A percentile compares a stretch with the other conserved stretches of the same genome.
Evolutionary conservation across 1,140 invertebrate genomes (phyloP).

Genomic region (Platyura marginata): DNA sequence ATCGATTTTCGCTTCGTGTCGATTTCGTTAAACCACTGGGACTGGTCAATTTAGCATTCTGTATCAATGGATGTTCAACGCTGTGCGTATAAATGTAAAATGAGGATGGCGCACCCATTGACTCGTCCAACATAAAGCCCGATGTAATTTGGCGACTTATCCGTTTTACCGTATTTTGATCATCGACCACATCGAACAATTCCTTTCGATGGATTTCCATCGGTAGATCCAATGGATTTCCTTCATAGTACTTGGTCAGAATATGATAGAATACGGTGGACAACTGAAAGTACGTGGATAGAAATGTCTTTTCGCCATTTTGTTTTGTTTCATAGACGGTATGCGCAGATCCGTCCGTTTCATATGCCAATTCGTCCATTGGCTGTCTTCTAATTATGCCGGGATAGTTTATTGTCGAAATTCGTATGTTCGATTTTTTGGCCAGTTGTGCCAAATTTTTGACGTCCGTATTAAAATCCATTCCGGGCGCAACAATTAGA

Average conservation of each 20-base stretch:
- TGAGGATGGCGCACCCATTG: conserved; percentile 25
- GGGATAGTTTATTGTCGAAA: conserved; percentile 32
- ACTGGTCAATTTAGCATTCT: conserved; percentile 24
- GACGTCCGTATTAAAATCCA: conserved; percentile 15
- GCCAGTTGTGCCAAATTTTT: conserved; percentile 17
- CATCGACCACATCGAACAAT: neutral
- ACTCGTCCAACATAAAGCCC: conserved; percentile 27
- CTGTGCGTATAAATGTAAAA: conserved; percentile 25
- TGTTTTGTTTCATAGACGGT: conserved; percentile 29
- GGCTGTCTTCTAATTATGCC: conserved; percentile 13
- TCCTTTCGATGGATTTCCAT: conserved; percentile 20
- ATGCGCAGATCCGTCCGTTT: conserved; percentile 25
- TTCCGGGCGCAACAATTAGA: conserved; percentile 31
- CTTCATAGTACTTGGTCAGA: conserved; percentile 26
- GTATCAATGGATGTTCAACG: conserved; percentile 26
- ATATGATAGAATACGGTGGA: conserved; percentile 30
- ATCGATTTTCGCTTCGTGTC: conserved; percentile 23
- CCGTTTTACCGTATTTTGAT: neutral
- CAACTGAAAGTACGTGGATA: conserved; percentile 31
- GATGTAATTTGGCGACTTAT: conserved; percentile 16
- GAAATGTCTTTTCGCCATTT: conserved; percentile 26
- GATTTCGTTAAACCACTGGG: conserved; percentile 25
- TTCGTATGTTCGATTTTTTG: conserved; percentile 18
- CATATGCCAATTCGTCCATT: conserved; percentile 24
- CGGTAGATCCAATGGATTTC: conserved; percentile 27